Conservation (phyloP, 2,888 invertebrate species). For the Anaspis maculata region DNA sequence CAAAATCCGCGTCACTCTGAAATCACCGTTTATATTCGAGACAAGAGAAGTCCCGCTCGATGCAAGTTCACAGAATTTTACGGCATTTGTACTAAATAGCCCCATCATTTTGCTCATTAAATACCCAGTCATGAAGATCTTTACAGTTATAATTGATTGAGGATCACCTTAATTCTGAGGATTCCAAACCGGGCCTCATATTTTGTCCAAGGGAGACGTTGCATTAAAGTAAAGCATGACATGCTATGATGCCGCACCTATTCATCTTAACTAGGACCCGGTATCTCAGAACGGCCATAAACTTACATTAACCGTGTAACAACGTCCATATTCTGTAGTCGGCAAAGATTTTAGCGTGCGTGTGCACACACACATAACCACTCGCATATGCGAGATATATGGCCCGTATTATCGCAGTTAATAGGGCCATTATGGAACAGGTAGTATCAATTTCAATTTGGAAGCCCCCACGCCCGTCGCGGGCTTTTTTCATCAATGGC, state of each 20-base stretch:
- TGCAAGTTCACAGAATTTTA: too few species aligned
- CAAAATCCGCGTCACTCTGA: too few species aligned
- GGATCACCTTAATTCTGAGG: neutral
- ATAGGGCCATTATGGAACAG: slow-evolving; percentile 13
- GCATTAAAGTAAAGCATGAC: slow-evolving; percentile 27
- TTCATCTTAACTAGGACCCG: slow-evolving; percentile 24
- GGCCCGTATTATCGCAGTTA: slow-evolving; percentile 12
- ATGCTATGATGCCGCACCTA: slow-evolving; percentile 23
- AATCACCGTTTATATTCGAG: too few species aligned
- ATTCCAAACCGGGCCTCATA: neutral
- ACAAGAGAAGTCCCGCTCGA: too few species aligned
- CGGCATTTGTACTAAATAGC: too few species aligned
- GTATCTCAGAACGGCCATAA: slow-evolving; percentile 28
- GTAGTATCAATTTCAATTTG: slow-evolving; percentile 23
- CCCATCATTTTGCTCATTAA: neutral
- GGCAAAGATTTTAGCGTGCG: slow-evolving; percentile 14
- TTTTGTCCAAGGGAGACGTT: slow-evolving; percentile 16
- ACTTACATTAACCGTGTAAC: slow-evolving; percentile 27
- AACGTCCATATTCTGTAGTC: slow-evolving; percentile 16
- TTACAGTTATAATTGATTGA: neutral
- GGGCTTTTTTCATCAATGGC: too few species aligned
- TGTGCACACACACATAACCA: slow-evolving; percentile 11
- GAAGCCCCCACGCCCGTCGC: too few species aligned
- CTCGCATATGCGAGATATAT: slow-evolving; percentile 6
- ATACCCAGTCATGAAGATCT: neutral